Percentiles rank a stretch among this genome's conserved stretches.
phyloP scores from a whole-genome alignment of 2,113 vertebrate genomes.

The Amphilophus citrinellus region DNA sequence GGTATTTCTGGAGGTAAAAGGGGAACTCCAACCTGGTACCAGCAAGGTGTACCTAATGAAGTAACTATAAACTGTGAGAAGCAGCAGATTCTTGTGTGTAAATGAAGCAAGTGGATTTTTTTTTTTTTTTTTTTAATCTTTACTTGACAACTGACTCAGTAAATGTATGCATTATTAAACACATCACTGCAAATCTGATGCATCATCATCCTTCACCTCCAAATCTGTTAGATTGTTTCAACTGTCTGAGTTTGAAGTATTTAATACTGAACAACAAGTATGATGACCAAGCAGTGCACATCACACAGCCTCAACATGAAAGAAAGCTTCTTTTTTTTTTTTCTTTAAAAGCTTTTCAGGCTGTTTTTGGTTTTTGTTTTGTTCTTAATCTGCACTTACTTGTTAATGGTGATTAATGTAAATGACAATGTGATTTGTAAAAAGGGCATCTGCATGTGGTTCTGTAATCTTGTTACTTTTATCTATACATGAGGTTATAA shows the following conservation, averaged over 20 bases:
- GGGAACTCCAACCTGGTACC: not conserved
- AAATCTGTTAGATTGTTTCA: not conserved
- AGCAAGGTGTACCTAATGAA: not conserved
- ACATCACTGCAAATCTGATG: not conserved
- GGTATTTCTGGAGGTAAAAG: too few relatives aligned
- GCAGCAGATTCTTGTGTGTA: not conserved
- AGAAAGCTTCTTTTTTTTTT: not conserved
- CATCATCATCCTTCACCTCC: not conserved
- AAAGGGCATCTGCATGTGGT: not conserved
- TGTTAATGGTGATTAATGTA: not conserved
- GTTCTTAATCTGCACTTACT: not conserved
- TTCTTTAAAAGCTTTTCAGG: not conserved
- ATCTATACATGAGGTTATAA: not conserved
- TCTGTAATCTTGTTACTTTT: not conserved
- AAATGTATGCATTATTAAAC: not conserved
- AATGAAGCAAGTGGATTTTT: not conserved
- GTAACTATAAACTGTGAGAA: not conserved
- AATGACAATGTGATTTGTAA: not conserved
- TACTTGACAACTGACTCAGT: not conserved
- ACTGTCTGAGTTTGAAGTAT: not conserved
- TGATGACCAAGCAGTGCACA: not conserved
- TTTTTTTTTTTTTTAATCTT: not conserved
- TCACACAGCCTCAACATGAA: not conserved
- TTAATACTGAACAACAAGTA: not conserved
- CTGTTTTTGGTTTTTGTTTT: not conserved